Conservation (phyloP, 2,113 vertebrate genomes). For the Pampusana beccarii region DNA sequence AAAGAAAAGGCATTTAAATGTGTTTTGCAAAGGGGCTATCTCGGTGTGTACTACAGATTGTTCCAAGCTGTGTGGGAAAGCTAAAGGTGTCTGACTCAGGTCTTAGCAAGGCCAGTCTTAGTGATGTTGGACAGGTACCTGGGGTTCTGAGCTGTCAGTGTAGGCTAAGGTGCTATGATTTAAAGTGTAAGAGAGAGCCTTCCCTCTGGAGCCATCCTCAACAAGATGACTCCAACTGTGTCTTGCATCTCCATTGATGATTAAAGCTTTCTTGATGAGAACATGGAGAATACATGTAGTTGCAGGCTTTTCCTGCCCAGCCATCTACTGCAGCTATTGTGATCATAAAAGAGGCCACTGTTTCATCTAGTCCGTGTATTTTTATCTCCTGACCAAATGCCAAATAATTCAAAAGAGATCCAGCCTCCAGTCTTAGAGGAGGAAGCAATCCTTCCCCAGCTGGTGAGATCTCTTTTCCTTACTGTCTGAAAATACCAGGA, state of each 20-base stretch:
- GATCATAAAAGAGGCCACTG: not conserved
- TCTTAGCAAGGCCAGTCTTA: not conserved
- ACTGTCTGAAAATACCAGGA: not conserved
- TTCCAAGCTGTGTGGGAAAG: not conserved
- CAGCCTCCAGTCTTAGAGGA: not conserved
- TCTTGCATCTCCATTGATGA: not conserved
- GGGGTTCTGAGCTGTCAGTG: not conserved
- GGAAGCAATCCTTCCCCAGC: not conserved
- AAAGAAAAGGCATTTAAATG: not conserved
- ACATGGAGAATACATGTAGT: not conserved
- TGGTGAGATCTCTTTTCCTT: not conserved
- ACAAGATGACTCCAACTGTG: not conserved
- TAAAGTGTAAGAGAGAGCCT: not conserved
- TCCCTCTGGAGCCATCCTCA: not conserved
- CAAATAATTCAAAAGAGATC: not conserved
- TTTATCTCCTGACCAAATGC: not conserved
- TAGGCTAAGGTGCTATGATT: not conserved
- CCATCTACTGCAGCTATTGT: not conserved
- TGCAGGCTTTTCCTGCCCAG: not conserved
- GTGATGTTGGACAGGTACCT: not conserved
- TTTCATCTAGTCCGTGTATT: not conserved
- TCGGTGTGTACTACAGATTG: not conserved
- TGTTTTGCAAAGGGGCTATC: not conserved
- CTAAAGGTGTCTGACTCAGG: not conserved
- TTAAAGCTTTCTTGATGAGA: not conserved